Conservation (phyloP, 2,113 vertebrate genomes). For the Ptilorrhoa leucosticta region DNA sequence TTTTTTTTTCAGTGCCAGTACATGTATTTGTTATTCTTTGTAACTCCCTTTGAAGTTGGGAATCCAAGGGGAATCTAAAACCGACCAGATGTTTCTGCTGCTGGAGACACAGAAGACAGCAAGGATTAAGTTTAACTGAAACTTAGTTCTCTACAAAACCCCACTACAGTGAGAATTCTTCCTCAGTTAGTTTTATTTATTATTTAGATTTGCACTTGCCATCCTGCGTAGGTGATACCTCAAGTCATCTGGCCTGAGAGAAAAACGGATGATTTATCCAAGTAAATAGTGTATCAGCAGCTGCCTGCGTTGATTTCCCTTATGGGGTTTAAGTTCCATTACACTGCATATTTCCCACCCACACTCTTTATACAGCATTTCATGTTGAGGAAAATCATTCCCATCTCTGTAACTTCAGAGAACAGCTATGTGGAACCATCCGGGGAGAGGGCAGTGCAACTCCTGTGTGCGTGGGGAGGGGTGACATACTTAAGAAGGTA, state of each 20-base stretch:
- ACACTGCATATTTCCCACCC: conserved; percentile 31
- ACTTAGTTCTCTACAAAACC: conserved; percentile 63
- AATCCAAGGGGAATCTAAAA: conserved; percentile 85
- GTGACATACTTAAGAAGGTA: not conserved
- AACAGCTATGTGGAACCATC: conserved; percentile 22
- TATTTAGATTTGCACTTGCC: conserved; percentile 70
- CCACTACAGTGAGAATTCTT: conserved; percentile 61
- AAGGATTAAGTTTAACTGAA: conserved; percentile 78
- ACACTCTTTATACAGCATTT: conserved; percentile 43
- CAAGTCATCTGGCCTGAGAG: conserved; percentile 51
- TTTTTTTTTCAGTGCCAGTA: conserved; percentile 76
- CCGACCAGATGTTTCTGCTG: conserved; percentile 82
- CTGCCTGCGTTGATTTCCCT: conserved; percentile 53
- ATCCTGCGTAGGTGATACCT: conserved; percentile 60
- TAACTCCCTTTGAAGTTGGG: conserved; percentile 84
- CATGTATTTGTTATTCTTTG: conserved; percentile 87
- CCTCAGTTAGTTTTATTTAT: conserved; percentile 59
- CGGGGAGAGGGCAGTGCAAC: conserved; percentile 5
- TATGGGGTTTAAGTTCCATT: conserved; percentile 58
- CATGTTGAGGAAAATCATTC: conserved; percentile 43
- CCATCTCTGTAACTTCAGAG: conserved; percentile 37
- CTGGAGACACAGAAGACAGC: conserved; percentile 71
- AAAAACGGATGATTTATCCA: conserved; percentile 67
- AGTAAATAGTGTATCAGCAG: conserved; percentile 59
- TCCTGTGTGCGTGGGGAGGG: not conserved